phyloP scores from a whole-genome alignment of 2,888 invertebrate species.

The Onthophagus sagittarius region DNA sequence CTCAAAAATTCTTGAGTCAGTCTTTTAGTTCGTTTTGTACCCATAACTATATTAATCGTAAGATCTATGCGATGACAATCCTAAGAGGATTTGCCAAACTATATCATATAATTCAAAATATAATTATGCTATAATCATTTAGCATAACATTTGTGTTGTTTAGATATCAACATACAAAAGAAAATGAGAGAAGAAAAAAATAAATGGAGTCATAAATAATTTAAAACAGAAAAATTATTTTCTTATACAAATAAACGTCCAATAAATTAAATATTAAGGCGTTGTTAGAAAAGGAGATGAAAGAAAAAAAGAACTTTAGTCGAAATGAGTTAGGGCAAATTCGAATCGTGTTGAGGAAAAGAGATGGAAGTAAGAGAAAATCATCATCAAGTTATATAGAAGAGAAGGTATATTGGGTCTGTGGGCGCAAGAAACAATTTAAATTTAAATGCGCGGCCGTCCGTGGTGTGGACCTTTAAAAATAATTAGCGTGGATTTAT shows the following conservation, averaged over 20 bases:
- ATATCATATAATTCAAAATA: too few species aligned
- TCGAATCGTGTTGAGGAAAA: neutral
- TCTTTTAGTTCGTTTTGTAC: too few species aligned
- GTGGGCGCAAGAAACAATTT: conserved; percentile 21
- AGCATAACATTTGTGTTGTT: too few species aligned
- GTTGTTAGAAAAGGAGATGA: conserved; percentile 12
- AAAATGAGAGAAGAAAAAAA: too few species aligned
- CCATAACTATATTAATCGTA: too few species aligned
- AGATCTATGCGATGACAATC: too few species aligned
- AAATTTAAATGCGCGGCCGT: conserved; percentile 21
- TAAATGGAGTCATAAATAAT: neutral
- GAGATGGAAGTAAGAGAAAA: neutral
- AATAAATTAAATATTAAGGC: conserved; percentile 24
- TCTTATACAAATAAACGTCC: conserved; percentile 21
- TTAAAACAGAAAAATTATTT: conserved; percentile 17
- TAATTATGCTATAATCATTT: too few species aligned
- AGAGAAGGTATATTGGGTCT: conserved; percentile 4
- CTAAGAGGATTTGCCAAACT: too few species aligned
- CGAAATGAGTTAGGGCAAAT: conserved; percentile 1
- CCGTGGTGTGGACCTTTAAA: conserved; percentile 17
- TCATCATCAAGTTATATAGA: neutral
- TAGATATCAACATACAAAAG: too few species aligned
- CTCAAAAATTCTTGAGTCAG: too few species aligned
- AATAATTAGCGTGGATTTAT: conserved; percentile 23
- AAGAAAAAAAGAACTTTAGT: conserved; percentile 15